Percentiles rank a stretch among this genome's conserved stretches.
phyloP scores from a whole-genome alignment of 2,888 invertebrate species.

The Agapostemon virescens region DNA sequence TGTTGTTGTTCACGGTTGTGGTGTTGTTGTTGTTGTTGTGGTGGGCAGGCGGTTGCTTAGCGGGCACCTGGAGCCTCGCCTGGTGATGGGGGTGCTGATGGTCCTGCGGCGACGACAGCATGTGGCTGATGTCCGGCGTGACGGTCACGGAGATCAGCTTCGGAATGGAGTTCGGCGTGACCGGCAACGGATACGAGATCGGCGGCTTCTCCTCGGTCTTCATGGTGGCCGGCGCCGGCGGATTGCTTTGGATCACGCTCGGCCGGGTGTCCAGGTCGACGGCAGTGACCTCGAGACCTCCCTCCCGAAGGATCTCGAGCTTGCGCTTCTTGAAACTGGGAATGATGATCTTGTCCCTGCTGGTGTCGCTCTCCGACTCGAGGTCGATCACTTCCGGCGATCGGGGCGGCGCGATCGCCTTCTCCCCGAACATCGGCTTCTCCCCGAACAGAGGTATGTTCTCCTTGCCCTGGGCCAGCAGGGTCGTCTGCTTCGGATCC shows the following conservation, averaged over 20 bases:
- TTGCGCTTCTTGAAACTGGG: constrained; percentile 85
- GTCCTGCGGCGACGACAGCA: constrained; percentile 76
- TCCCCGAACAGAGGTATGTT: constrained; percentile 81
- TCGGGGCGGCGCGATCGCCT: constrained; percentile 82
- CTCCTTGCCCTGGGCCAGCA: constrained; percentile 82
- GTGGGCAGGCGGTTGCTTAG: constrained; percentile 54
- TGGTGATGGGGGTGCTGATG: constrained; percentile 57
- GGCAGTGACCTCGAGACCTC: constrained; percentile 89
- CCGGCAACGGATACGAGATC: constrained; percentile 69
- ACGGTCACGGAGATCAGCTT: constrained; percentile 81
- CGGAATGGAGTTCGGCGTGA: constrained; percentile 70
- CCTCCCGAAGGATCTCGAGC: constrained; percentile 88
- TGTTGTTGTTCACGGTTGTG: constrained; percentile 58
- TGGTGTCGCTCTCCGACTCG: constrained; percentile 80
- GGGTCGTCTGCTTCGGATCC: constrained; percentile 76
- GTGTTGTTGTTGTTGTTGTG: constrained; percentile 65
- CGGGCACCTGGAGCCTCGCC: constrained; percentile 40
- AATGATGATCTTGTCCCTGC: constrained; percentile 77
- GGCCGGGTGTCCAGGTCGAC: constrained; percentile 81
- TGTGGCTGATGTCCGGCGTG: constrained; percentile 81
- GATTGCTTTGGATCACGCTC: constrained; percentile 81
- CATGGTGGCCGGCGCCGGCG: constrained; percentile 76
- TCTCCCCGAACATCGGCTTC: constrained; percentile 75
- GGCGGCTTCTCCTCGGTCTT: constrained; percentile 75
- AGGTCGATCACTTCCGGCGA: constrained; percentile 86